phyloP scores from a whole-genome alignment of 2,797 vertebrate species.

The Lagodon rhomboides region DNA sequence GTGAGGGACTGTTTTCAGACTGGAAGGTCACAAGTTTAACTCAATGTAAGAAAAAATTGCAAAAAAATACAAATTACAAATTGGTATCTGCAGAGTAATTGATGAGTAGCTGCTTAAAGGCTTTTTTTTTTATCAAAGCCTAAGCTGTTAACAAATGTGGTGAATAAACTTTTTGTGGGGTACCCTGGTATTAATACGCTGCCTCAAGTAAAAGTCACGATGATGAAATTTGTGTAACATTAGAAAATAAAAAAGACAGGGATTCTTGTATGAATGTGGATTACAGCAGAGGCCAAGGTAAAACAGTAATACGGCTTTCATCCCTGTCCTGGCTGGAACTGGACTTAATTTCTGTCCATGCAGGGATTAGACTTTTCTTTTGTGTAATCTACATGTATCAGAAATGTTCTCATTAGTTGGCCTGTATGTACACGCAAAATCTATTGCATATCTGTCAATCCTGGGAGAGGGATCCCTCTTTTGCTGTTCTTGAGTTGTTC shows the following conservation, averaged over 20 bases:
- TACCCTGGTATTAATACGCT: constrained; percentile 2
- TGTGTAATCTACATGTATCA: too few relatives aligned
- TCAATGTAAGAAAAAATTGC: not conserved
- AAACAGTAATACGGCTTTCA: constrained; percentile 23
- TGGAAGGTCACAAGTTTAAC: constrained; percentile 3
- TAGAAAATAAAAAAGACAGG: constrained; percentile 19
- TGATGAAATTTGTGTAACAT: constrained; percentile 35
- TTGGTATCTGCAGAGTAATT: not conserved
- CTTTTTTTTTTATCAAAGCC: not conserved
- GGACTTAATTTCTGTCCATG: constrained; percentile 31
- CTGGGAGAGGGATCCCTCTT: too few relatives aligned
- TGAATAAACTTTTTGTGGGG: constrained; percentile 8
- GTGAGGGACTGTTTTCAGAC: constrained; percentile 3
- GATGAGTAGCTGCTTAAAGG: constrained; percentile 4
- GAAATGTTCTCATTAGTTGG: too few relatives aligned
- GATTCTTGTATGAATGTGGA: constrained; percentile 36
- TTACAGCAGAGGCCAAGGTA: constrained; percentile 22
- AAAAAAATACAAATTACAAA: constrained; percentile 4
- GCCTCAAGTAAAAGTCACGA: constrained; percentile 19
- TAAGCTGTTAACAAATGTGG: constrained; percentile 12
- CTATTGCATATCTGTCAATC: too few relatives aligned
- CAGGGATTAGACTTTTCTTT: constrained; percentile 7
- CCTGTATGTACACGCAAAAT: too few relatives aligned
- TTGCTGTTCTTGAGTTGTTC: too few relatives aligned
- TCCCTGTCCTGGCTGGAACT: constrained; percentile 24